Evolutionary conservation across 1,140 invertebrate species (phyloP).

Genomic region (Drosophila saltans): DNA sequence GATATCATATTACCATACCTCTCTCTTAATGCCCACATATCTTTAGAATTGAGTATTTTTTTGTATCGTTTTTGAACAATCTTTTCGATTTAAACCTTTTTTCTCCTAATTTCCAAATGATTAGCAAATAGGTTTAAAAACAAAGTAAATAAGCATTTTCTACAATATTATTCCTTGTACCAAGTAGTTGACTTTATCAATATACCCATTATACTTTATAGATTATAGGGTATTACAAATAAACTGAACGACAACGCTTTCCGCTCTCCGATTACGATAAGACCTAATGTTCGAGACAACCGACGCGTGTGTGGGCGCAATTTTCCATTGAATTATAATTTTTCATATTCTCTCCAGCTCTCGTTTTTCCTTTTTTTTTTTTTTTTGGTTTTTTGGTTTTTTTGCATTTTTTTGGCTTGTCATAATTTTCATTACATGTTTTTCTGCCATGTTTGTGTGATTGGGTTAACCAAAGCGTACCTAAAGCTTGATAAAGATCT

Average conservation of each 20-base stretch:
- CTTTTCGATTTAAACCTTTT: too few species aligned
- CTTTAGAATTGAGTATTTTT: too few species aligned
- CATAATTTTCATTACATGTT: conserved; percentile 82
- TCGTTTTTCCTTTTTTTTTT: conserved; percentile 1
- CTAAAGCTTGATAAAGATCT: conserved; percentile 76
- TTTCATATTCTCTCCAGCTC: conserved; percentile 43
- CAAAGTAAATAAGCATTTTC: too few species aligned
- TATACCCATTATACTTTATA: not conserved
- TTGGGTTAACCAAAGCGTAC: conserved; percentile 56
- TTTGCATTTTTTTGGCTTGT: conserved; percentile 65
- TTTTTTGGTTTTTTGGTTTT: conserved; percentile 16
- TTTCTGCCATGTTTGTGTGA: conserved; percentile 66
- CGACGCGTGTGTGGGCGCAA: conserved; percentile 77
- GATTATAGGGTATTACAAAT: conserved; percentile 5
- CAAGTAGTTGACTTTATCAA: not conserved
- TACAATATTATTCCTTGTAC: too few species aligned
- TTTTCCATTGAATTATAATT: conserved; percentile 82
- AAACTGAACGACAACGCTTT: conserved; percentile 68
- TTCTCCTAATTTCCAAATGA: too few species aligned
- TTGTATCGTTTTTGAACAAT: too few species aligned
- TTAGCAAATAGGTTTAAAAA: too few species aligned
- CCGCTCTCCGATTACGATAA: conserved; percentile 65
- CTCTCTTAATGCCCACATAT: too few species aligned
- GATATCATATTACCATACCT: too few species aligned
- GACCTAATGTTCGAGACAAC: conserved; percentile 16